Evolutionary conservation across 1,140 invertebrate genomes (phyloP).

Genomic region (Spodoptera litura): DNA sequence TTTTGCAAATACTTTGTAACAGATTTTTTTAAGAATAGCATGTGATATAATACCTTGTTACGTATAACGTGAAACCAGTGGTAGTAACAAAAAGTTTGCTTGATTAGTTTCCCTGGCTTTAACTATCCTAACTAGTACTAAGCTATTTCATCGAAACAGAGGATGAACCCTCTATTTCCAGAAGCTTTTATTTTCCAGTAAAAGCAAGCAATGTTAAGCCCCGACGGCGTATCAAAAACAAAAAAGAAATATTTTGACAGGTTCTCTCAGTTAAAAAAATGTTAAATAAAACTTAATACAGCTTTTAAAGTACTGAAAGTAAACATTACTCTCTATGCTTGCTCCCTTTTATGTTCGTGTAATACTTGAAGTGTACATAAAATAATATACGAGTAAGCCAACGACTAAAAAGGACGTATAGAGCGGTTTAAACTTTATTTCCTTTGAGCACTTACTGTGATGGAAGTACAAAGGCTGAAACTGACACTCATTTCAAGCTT

Average conservation of each 20-base stretch:
- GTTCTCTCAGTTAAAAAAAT: background rate
- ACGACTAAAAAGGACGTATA: constrained; percentile 16
- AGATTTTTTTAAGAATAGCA: background rate
- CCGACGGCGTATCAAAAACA: background rate
- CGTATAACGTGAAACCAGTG: background rate
- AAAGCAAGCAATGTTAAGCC: no score
- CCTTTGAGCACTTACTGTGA: constrained; percentile 31
- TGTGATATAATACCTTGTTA: no score
- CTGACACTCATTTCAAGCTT: constrained; percentile 28
- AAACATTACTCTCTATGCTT: constrained; percentile 9
- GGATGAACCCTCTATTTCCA: no score
- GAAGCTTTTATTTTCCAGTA: no score
- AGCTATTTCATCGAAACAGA: no score
- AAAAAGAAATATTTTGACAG: background rate
- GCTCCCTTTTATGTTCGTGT: constrained; percentile 21
- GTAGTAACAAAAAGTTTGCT: background rate
- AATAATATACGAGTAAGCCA: constrained; percentile 19
- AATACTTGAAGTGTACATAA: constrained; percentile 32
- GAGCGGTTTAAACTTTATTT: constrained; percentile 32
- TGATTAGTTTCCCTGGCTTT: no score
- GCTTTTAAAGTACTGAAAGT: constrained; percentile 15
- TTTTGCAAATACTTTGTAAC: background rate
- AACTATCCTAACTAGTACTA: no score
- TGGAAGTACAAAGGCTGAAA: constrained; percentile 30
- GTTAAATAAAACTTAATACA: background rate